These are phyloP conservation scores for Chaetops frenatus DNA, from an alignment of 2,113 vertebrate genomes.

Conservation along the genomic window DNA sequence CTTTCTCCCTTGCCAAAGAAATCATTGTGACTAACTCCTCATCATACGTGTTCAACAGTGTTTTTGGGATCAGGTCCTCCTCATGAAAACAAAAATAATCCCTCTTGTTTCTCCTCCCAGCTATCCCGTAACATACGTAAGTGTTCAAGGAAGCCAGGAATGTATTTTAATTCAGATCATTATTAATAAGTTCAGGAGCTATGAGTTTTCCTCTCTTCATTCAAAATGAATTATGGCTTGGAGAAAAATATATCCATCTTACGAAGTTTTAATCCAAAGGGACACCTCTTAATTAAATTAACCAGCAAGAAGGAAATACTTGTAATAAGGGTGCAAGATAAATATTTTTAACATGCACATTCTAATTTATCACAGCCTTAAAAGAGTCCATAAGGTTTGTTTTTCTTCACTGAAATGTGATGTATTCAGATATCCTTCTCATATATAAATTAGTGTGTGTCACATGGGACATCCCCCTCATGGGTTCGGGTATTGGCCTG, in stretches of 20 bases:
- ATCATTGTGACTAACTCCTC: slow-evolving; percentile 58
- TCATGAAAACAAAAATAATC: slow-evolving; percentile 53
- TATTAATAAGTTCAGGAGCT: slow-evolving; percentile 51
- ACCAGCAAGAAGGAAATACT: slow-evolving; percentile 61
- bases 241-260: slow-evolving; percentile 22
- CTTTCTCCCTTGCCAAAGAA: slow-evolving; percentile 42
- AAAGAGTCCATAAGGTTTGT: slow-evolving; percentile 56
- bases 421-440: slow-evolving; percentile 49
- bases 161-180: slow-evolving; percentile 29
- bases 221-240: slow-evolving; percentile 35
- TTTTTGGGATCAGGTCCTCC: slow-evolving; percentile 50
- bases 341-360: slow-evolving; percentile 47
- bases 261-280: slow-evolving; percentile 23
- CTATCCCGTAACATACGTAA: slow-evolving; percentile 15
- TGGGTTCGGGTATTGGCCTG: slow-evolving; percentile 40
- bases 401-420: slow-evolving; percentile 62
- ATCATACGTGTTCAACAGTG: slow-evolving; percentile 1
- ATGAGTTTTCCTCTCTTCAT: slow-evolving; percentile 29
- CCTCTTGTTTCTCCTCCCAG: slow-evolving; percentile 31
- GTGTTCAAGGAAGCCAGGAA: slow-evolving; percentile 27
- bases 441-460: slow-evolving; percentile 65
- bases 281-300: slow-evolving; percentile 56
- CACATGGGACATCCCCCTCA: slow-evolving; percentile 40
- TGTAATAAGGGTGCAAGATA: slow-evolving; percentile 67
- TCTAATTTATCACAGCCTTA: slow-evolving; percentile 68